Evolutionary conservation across 2,888 invertebrate genomes (phyloP).

Genomic region (Neoaliturus tenellus): DNA sequence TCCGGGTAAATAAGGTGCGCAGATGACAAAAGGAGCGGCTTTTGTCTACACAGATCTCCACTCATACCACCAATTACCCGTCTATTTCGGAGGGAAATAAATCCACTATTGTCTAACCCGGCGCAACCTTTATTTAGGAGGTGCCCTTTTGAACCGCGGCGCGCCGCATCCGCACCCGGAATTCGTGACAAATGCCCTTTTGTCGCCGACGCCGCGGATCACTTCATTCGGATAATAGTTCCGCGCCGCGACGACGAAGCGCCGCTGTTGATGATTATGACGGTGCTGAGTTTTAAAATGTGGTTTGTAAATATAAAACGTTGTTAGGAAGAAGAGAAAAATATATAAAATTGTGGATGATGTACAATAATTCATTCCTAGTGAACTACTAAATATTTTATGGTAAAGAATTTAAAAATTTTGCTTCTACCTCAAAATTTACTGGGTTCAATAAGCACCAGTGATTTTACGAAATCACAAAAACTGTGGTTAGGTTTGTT

Average conservation of each 20-base stretch:
- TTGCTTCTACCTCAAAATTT: too few species aligned
- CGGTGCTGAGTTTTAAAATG: not conserved
- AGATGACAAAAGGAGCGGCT: slow-evolving; percentile 38
- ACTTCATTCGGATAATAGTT: slow-evolving; percentile 16
- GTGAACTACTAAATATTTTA: too few species aligned
- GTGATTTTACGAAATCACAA: too few species aligned
- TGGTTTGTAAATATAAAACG: too few species aligned
- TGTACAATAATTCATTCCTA: too few species aligned
- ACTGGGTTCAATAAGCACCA: too few species aligned
- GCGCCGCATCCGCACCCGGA: slow-evolving; percentile 33
- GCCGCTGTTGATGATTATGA: not conserved
- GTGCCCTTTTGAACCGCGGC: slow-evolving; percentile 50
- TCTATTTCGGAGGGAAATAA: slow-evolving; percentile 43
- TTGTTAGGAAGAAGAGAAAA: too few species aligned
- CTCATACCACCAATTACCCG: slow-evolving; percentile 28
- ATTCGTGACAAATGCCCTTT: slow-evolving; percentile 48
- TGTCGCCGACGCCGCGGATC: slow-evolving; percentile 4
- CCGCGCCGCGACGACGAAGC: not conserved
- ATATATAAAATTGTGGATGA: too few species aligned
- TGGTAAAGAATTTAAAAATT: too few species aligned
- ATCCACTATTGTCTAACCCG: slow-evolving; percentile 50
- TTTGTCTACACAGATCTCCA: slow-evolving; percentile 40
- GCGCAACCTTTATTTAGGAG: slow-evolving; percentile 48
- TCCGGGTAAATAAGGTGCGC: slow-evolving; percentile 26
- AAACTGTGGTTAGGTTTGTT: too few species aligned